Evolutionary conservation across 2,797 vertebrate genomes (phyloP), one percentile per base, ranked within the genome.

Genomic region (Sebastes flavidus): DNA sequence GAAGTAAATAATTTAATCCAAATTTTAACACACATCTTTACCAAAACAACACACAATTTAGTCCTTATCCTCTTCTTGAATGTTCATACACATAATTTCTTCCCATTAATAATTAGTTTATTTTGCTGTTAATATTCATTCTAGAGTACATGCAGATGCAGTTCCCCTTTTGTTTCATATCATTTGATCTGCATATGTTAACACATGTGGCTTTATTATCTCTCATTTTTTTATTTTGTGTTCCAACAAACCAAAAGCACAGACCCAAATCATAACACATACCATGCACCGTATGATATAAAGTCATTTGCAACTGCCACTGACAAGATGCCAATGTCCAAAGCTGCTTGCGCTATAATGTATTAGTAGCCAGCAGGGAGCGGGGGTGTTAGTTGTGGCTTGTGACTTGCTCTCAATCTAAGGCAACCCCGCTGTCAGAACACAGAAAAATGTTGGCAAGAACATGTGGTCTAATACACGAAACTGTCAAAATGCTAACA

Each of bases 401-500:
- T 46, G 77, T 82, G 90, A 90, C 85, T 88, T 13, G 55, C 78
- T 88, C 76, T 87, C 86, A 82, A 79, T 91, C 87, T 87, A 55
- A 79, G 49, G 77, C 78, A 68, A 79, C 88, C 71, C 75, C 0
- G 75, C 86, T 91, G 89, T 83, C 82, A 75, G 68, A 80, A 76
- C 79, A 87, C 84, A 70, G 75, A 74, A 34, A 66, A 85, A 75
- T 75, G 72, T 81, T 91, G 89, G 85, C 91, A 70, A 61, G 84
- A 85, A 80, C 84, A 81, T 78, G 84, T 76, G 85, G 81, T 56
- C 82, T 70, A 69, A 88, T 80, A 88, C 88, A 88, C 78, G 70
- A 25, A 69, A 80, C 83, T 88, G 87, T 92, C 89, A 90, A 82
- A 84, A 89, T 70, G 85, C 88, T 90, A 91, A 93, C 83, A 82